A percentile compares a stretch with the other conserved stretches of the same genome.
phyloP scores from a whole-genome alignment of 2,113 vertebrate species.

The Raja brachyura region DNA sequence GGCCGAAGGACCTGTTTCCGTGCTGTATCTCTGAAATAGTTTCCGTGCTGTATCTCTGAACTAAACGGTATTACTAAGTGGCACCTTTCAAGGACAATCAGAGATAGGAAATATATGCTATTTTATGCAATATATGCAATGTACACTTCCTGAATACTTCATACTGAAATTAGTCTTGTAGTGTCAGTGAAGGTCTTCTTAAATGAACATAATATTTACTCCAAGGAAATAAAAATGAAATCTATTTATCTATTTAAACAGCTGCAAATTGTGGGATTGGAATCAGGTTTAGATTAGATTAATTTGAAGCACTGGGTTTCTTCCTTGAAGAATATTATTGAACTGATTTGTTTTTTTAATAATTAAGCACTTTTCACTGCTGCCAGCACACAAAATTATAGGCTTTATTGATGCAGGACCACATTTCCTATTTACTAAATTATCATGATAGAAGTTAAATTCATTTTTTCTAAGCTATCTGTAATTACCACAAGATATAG shows the following conservation, averaged over 20 bases:
- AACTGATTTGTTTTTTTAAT: background rate
- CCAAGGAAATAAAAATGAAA: background rate
- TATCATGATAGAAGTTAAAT: background rate
- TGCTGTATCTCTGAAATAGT: too few species aligned
- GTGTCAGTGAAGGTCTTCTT: background rate
- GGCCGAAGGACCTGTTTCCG: too few species aligned
- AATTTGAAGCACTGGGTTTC: background rate
- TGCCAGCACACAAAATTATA: background rate
- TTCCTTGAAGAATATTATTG: background rate
- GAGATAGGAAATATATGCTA: too few species aligned
- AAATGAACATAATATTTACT: background rate
- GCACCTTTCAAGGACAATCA: background rate
- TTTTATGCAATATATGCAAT: too few species aligned
- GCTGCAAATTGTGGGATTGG: background rate
- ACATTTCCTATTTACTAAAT: background rate
- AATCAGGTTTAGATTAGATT: background rate
- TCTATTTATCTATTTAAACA: background rate
- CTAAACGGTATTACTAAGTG: too few species aligned
- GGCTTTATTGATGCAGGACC: background rate
- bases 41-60: too few species aligned
- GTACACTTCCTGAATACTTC: background rate
- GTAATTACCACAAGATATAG: background rate
- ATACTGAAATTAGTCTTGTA: background rate
- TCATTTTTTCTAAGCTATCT: background rate
- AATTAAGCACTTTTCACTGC: background rate